Evolutionary conservation across 2,888 invertebrate genomes (phyloP), one percentile per base, ranked within the genome.

Genomic region (Sericinus montela): DNA sequence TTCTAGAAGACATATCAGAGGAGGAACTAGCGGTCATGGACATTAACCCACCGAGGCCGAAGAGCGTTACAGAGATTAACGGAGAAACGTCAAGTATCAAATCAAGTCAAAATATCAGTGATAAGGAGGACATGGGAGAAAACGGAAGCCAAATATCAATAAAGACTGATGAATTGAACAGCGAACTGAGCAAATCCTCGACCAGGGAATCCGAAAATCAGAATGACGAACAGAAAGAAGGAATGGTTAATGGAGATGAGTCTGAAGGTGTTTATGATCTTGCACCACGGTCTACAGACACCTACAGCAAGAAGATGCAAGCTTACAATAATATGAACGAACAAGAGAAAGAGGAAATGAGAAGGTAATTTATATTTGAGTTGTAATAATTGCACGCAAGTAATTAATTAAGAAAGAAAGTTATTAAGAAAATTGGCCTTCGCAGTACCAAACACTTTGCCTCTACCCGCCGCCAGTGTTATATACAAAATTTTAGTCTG

Each of bases 291-390:
- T 76, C 80, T 0, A 83, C 81, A 0, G 87, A 86, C 15, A 86
- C 87, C n/a, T 88, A 83, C 44, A 86, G 72, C 30, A 86, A 81
- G 69, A 86, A 85, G 55, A 87, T 88, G 87, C 76, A 78, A 51
- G 86, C 82, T 34, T 88, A 87, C 54, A 86, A 87, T 40, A 87
- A 77, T 53, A 68, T 88, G 82, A 85, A 65, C 54, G 82, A 81
- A 0, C 70, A 77, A 45, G 87, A 87, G 56, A 88, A 87, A n/a
- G 87, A 88, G 40, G 87, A 87, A 51, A 78, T 86, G 55, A 69
- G 86, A 40, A 74, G 84, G 87, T 86, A 40, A 63, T 59, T 45
- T 15, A 11, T 38, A 13, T 25, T 19, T 19, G 3, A 19, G 19
- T 19, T 5, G 5, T 19, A 19, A 5, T 19, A 19, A 19, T 19